These are phyloP conservation scores for Syrmaticus mikado DNA, from an alignment of 2,113 vertebrate species.

Conservation along the genomic window DNA sequence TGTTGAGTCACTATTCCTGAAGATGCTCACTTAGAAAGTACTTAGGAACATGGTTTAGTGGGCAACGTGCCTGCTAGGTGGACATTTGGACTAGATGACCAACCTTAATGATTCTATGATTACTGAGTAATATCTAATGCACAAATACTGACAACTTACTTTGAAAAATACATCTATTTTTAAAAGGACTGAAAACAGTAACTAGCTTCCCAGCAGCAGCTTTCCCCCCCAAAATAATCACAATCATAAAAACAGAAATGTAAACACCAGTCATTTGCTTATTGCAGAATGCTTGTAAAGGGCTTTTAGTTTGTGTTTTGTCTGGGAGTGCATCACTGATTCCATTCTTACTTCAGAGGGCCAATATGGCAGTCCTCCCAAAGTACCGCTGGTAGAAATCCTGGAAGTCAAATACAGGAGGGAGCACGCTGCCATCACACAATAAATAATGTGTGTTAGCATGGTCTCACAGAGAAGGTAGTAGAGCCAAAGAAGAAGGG, in stretches of 20 bases:
- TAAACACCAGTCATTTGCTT: not conserved
- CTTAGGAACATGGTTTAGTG: no score
- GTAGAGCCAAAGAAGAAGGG: not conserved
- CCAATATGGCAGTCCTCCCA: not conserved
- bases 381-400: not conserved
- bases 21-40: no score
- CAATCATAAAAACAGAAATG: not conserved
- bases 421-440: not conserved
- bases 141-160: not conserved
- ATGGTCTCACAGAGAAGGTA: not conserved
- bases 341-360: not conserved
- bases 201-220: not conserved
- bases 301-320: not conserved
- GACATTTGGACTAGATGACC: no score
- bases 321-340: not conserved
- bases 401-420: not conserved
- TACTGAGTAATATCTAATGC: not conserved
- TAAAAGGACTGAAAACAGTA: not conserved
- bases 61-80: no score
- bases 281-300: not conserved
- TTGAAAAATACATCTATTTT: not conserved
- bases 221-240: not conserved
- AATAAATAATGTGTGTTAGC: not conserved
- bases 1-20: no score
- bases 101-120: no score